Evolutionary conservation across 2,113 vertebrate genomes (phyloP), one percentile per base, ranked within the genome.

Genomic region (Hoplias malabaricus): DNA sequence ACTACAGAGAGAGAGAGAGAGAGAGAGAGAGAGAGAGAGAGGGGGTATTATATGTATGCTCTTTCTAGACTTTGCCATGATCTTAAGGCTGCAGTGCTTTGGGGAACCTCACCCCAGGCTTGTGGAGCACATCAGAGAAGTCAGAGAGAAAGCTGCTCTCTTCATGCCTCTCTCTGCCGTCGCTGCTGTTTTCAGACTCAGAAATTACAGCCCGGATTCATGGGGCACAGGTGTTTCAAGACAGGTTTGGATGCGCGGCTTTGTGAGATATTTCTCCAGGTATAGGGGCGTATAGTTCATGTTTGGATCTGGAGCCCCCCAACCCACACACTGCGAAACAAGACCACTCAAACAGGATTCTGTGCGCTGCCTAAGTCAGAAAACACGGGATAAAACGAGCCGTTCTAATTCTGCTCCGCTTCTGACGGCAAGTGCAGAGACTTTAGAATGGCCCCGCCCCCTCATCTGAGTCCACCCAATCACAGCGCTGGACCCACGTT

Each of bases 21-120:
- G n/a, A 36, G 31, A 5, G n/a, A n/a, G n/a, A 9, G 11, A 63
- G 16, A n/a, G 4, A 19, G 59, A 2, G 19, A 11, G n/a, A 21
- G 16, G 3, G n/a, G 21, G 31, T 4, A 62, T 34, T 36, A 27
- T 43, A 36, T 21, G 25, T 10, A 59, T 33, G 57, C 16, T 63
- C 34, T 63, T 63, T 63, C 59, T 34, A n/a, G 59, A 36, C 5
- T 16, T 36, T 63, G 59, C 16, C 7, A 36, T 36, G 59, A 63
- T 34, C 29, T 54, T 54, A 31, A 65, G 31, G 33, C 0, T 75
- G 61, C 14, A 2, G 3, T 38, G 43, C 61, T 66, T 38, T 53
- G 23, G 33, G 16, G 73, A 38, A 48, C 66, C 56, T 57, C 23
- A 65, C 50, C 23, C 71, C 23, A 38, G 79, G 61, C 61, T 66